These are phyloP conservation scores for Podiceps cristatus DNA, from an alignment of 2,113 vertebrate species.

Conservation along the genomic window DNA sequence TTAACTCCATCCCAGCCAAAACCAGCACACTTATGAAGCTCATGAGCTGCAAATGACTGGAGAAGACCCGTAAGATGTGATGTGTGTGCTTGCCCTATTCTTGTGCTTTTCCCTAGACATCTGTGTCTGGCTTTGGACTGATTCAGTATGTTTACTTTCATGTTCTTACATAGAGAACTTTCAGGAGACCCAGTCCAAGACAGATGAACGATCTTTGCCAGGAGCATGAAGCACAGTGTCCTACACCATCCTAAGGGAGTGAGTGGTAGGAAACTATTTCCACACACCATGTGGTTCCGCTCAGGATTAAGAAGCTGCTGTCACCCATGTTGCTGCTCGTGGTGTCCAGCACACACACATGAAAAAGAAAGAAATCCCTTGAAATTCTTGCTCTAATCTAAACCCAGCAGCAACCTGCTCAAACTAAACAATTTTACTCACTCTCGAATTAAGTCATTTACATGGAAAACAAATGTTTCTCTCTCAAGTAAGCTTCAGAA, in stretches of 20 bases:
- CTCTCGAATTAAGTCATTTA: background rate
- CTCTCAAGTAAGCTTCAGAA: background rate
- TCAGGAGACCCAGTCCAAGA: background rate
- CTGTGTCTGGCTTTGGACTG: background rate
- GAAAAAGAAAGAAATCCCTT: background rate
- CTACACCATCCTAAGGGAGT: background rate
- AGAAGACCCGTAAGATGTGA: background rate
- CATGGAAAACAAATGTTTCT: background rate
- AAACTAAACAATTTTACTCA: background rate
- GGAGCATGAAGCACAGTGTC: background rate
- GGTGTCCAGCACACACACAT: background rate
- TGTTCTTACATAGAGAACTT: background rate
- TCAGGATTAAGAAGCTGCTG: background rate
- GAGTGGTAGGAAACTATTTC: background rate
- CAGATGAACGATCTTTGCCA: background rate
- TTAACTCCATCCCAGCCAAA: no score
- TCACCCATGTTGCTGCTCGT: background rate
- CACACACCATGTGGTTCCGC: background rate
- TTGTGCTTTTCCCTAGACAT: background rate
- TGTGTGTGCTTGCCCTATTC: background rate
- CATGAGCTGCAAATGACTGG: background rate
- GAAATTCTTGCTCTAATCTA: background rate
- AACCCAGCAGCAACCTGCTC: background rate
- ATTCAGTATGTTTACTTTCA: background rate
- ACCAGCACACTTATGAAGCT: background rate